Conservation (phyloP, 92 coral and sea anemone species). For the Montipora capitata region DNA sequence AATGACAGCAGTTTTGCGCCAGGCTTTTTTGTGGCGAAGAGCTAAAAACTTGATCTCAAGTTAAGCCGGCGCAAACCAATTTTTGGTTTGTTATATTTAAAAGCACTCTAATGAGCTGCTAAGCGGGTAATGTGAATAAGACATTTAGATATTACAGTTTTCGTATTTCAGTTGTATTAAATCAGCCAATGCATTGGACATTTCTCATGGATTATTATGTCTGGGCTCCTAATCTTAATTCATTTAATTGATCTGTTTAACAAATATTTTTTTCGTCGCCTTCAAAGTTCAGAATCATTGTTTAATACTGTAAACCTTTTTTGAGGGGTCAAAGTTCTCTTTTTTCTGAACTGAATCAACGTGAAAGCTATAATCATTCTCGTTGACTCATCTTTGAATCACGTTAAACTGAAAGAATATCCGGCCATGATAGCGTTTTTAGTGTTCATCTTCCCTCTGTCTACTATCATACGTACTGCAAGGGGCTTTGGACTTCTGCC, state of each 20-base stretch:
- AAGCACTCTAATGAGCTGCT: not conserved
- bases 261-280: no score
- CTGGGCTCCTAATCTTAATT: conserved; percentile 24
- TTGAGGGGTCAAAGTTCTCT: not conserved
- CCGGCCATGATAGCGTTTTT: no score
- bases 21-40: no score
- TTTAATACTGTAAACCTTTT: not conserved
- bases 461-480: no score
- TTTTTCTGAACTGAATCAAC: not conserved
- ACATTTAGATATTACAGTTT: not conserved
- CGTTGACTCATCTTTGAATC: no score
- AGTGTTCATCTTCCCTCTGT: no score
- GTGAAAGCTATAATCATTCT: no score
- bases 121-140: conserved; percentile 19
- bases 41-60: no score
- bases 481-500: no score
- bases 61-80: not conserved
- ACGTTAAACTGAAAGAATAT: no score
- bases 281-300: no score
- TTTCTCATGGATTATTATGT: conserved; percentile 10
- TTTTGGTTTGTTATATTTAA: conserved; percentile 17
- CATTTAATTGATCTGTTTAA: not conserved
- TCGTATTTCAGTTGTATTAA: conserved; percentile 30
- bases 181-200: conserved; percentile 19
- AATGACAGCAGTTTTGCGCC: not conserved